Evolutionary conservation across 2,113 vertebrate genomes (phyloP).

Genomic region (Fregetta grallaria): DNA sequence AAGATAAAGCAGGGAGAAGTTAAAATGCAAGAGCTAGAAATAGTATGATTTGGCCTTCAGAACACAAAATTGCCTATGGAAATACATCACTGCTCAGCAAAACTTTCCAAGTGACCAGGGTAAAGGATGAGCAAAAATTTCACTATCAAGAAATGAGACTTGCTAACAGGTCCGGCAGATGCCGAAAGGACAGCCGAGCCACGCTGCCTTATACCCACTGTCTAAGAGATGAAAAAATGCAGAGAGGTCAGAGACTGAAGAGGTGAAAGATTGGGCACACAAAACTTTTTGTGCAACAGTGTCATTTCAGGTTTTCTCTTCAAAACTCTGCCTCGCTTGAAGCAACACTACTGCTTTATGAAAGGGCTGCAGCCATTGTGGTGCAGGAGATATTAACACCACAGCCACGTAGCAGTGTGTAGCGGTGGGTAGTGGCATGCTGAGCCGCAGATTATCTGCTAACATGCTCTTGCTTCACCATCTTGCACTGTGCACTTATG

Average conservation of each 20-base stretch:
- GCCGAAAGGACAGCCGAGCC: background rate
- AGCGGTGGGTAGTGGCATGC: background rate
- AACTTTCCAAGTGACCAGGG: background rate
- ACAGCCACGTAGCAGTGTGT: rapidly evolving
- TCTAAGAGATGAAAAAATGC: background rate
- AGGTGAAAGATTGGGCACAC: background rate
- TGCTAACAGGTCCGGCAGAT: background rate
- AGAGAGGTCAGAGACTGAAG: background rate
- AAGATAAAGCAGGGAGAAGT: background rate
- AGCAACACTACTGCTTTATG: background rate
- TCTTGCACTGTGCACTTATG: background rate
- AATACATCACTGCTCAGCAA: background rate
- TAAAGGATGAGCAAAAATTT: background rate
- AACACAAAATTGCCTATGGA: background rate
- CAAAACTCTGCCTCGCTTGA: background rate
- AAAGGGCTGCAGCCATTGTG: background rate
- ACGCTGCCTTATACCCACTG: rapidly evolving
- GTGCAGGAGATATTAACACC: background rate
- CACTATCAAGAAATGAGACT: background rate
- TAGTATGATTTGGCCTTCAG: background rate
- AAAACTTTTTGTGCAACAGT: background rate
- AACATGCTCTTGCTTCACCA: background rate
- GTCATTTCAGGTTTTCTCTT: background rate
- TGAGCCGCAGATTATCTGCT: background rate
- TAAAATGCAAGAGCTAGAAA: background rate